Percentiles rank a stretch among this genome's conserved stretches.
Conservation (phyloP, 2,113 vertebrate genomes). For the Tamias sibiricus region DNA sequence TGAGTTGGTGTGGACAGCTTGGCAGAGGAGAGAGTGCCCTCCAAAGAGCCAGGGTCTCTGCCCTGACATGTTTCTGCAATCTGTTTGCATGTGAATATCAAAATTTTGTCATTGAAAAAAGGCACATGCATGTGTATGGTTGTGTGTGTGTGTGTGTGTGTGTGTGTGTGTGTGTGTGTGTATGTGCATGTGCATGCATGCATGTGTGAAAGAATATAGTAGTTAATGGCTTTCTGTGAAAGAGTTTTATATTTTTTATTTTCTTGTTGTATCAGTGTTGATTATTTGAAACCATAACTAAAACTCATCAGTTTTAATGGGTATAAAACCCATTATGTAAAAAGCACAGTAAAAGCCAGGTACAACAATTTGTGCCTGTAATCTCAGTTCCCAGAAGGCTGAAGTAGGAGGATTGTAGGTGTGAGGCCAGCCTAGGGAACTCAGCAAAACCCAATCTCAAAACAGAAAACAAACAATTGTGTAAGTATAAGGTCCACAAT, state of each 20-base stretch:
- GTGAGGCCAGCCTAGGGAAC: neutral
- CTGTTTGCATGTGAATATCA: neutral
- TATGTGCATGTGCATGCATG: neutral
- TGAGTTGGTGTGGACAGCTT: neutral
- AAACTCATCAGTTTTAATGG: conserved; percentile 27
- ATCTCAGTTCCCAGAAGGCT: neutral
- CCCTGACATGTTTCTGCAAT: neutral
- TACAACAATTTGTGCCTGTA: neutral
- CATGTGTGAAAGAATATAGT: too few species aligned
- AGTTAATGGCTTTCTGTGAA: neutral
- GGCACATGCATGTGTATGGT: too few species aligned
- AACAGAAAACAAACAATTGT: neutral
- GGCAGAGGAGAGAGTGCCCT: neutral
- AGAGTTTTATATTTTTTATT: neutral
- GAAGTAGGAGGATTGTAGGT: neutral
- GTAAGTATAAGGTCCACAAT: too few species aligned
- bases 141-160: too few species aligned
- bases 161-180: neutral
- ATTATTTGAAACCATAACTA: conserved; percentile 1
- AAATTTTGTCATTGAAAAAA: neutral
- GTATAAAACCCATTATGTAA: neutral
- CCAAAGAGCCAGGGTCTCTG: neutral
- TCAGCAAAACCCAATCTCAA: neutral
- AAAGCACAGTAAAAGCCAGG: neutral
- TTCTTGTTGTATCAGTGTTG: neutral